Base-by-base conservation (phyloP, 2,113 vertebrate genomes). In the Dascyllus trimaculatus region DNA sequence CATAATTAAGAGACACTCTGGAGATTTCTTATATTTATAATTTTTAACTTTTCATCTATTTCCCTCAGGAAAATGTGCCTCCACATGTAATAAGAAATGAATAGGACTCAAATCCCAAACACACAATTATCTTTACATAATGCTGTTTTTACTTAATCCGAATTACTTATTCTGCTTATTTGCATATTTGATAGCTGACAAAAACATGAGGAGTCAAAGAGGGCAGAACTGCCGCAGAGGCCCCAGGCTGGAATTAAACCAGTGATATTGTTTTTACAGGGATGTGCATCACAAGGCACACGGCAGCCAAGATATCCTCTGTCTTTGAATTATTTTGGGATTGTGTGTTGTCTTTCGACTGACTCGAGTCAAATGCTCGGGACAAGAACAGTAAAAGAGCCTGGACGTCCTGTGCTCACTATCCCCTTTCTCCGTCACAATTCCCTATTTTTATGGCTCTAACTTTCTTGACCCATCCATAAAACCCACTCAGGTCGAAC, bases 401-500 rank as follows among this genome's bases (percentile, higher is more conserved):
- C 52, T 54, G 25, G 71, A 64, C 6, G 48, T 78, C 83, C 73
- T 76, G 40, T 46, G 35, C 40, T 78, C 71, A 80, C 80, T 29
- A 21, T 38, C 38, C 68, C 66, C 52, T 18, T n/a, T 66, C 71
- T 75, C 56, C 24, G n/a, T 78, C 61, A 48, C 69, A 60, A n/a
- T 43, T 35, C 35, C 63, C 49, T 78, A 61, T 78, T 85, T 85
- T 87, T 80, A 76, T 60, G 64, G 62, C 66, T 56, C 61, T 24
- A 78, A 74, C 68, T 88, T 83, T 88, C 68, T 25, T 65, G 71
- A 86, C 52, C 59, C 84, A 58, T 80, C 82, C 59, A 83, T 88
- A 75, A 90, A 90, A 84, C 48, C 70, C 68, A 80, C 57, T 87
- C 62, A 71, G 58, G 83, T 80, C 78, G 87, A 91, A 88, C 91